phyloP scores from a whole-genome alignment of 2,888 invertebrate species.

The Erebia aethiops region DNA sequence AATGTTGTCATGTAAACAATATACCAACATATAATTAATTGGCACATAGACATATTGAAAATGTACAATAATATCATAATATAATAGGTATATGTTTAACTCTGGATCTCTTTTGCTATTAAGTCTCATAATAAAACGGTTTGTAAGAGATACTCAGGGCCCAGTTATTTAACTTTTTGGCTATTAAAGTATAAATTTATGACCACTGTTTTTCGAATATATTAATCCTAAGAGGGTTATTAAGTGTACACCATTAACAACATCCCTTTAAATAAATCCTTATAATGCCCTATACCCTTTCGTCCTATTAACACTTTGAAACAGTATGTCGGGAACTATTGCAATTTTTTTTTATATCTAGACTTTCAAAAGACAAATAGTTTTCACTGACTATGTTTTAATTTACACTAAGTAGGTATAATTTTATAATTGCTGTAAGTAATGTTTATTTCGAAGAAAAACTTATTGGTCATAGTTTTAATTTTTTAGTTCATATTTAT shows the following conservation, averaged over 20 bases:
- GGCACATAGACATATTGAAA: too few species aligned
- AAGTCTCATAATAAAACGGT: too few species aligned
- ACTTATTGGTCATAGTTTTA: too few species aligned
- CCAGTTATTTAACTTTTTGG: conserved; percentile 18
- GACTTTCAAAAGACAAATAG: background rate
- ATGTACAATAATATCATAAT: too few species aligned
- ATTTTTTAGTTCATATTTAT: background rate
- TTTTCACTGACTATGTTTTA: background rate
- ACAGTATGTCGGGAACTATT: background rate
- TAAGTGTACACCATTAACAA: background rate
- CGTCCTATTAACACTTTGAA: conserved; percentile 10
- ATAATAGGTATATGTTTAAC: too few species aligned
- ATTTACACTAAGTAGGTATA: too few species aligned
- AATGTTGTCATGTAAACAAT: too few species aligned
- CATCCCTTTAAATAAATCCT: conserved; percentile 6
- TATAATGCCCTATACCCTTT: conserved; percentile 14
- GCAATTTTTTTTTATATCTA: background rate
- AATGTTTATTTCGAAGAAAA: too few species aligned
- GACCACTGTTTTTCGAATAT: conserved; percentile 28
- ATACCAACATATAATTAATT: too few species aligned
- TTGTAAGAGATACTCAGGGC: background rate
- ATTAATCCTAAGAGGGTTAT: conserved; percentile 23
- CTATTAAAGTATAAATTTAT: conserved; percentile 30
- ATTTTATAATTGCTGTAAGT: too few species aligned
- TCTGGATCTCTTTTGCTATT: too few species aligned